Evolutionary conservation across 2,888 invertebrate species (phyloP), one percentile per base, ranked within the genome.

Genomic region (Tridacna gigas): DNA sequence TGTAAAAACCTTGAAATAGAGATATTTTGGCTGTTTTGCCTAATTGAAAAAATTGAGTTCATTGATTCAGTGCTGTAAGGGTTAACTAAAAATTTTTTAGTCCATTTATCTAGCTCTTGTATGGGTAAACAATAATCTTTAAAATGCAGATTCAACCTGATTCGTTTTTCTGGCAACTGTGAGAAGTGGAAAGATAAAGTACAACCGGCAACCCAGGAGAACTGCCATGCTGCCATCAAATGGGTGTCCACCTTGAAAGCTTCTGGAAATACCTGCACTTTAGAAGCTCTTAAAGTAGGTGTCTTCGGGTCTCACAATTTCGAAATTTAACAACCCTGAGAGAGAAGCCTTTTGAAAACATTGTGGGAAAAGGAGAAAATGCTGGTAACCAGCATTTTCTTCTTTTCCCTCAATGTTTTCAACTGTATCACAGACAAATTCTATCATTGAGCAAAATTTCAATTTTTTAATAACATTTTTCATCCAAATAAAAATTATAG

Each of bases 191-290:
- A 89, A 56, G 88, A 91, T 15, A 83, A 83, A 28, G 83, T 95
- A 28, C 91, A 93, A 77, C 89, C 89, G 11, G 91, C 95, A 0
- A 92, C 93, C 22, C 94, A 95, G 80, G 92, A 91, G n/a, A 93
- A 92, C 82, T 95, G 95, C 85, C 94, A 94, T 84, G 91, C 92
- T 60, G 94, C 95, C 13, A 91, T 94, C 56, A 90, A 92, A 78
- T 95, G 95, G 95, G 88, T 93, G 25, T 93, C 94, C 0, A 88
- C 89, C 20, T 89, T 95, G 47, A 84, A 86, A 63, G 93, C 95
- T 26, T 89, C 92, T 79, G 95, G 95, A n/a, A 95, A 94, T 90
- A 95, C 95, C 15, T 94, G 94, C 87, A 95, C 95, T 48, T 89
- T 94, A 67, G 94, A 94, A 69, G 95, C 94, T n/a, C 88, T 95